A percentile compares a stretch with the other conserved stretches of the same genome.
Evolutionary conservation across 2,113 vertebrate species (phyloP).

Genomic region (Engystomops pustulosus): DNA sequence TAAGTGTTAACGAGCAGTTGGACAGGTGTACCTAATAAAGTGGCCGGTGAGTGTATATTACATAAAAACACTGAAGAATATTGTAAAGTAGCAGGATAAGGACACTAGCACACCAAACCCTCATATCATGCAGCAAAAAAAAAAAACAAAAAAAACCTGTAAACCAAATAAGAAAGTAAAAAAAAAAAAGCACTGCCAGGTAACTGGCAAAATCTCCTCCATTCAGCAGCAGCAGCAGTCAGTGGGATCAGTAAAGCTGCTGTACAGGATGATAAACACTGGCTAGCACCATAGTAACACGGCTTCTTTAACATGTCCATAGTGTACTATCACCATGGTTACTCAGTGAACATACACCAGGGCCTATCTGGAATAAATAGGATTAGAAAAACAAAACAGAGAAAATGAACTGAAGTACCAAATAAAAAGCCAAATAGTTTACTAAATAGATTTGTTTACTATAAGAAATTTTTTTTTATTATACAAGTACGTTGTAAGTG

Average conservation of each 20-base stretch:
- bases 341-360: not conserved
- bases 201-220: not conserved
- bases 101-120: no score
- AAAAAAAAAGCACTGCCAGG: not conserved
- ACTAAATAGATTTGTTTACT: no score
- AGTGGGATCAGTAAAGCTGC: not conserved
- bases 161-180: not conserved
- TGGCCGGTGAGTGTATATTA: no score
- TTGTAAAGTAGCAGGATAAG: no score
- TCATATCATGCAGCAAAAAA: no score
- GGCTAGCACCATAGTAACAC: conserved; percentile 16
- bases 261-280: not conserved
- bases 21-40: no score
- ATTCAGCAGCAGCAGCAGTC: not conserved
- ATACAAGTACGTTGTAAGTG: no score
- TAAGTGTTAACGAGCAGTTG: no score
- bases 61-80: no score
- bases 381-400: not conserved
- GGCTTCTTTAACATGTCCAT: not conserved
- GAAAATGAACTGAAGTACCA: not conserved
- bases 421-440: not conserved
- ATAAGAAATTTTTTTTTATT: no score
- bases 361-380: not conserved
- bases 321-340: not conserved
- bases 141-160: no score